Conservation (phyloP, 2,888 invertebrate genomes). For the Drosophila cognata region DNA sequence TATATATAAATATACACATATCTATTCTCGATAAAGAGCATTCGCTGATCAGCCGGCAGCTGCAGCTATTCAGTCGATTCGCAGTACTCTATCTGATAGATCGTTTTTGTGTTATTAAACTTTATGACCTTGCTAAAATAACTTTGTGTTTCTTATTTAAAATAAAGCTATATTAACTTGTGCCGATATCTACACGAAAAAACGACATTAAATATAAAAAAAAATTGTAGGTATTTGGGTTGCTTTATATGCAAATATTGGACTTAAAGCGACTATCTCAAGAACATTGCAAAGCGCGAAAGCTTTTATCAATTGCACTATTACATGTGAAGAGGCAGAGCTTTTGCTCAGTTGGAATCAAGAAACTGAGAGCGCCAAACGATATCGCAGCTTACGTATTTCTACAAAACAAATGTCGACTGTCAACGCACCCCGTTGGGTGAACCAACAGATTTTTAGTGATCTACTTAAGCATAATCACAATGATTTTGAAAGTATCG, state of each 20-base stretch:
- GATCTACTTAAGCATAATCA: conserved; percentile 51
- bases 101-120: not conserved
- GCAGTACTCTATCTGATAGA: not conserved
- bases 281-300: not conserved
- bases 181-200: not conserved
- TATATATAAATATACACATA: no score
- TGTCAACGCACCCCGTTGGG: conserved; percentile 64
- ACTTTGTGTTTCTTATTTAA: not conserved
- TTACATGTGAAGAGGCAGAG: conserved; percentile 3
- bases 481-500: conserved; percentile 54
- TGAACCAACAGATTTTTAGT: conserved; percentile 63
- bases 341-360: conserved; percentile 44
- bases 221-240: not conserved
- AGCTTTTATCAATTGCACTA: conserved; percentile 23
- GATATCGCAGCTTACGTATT: not conserved
- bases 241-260: not conserved
- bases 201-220: not conserved
- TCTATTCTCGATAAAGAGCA: not conserved
- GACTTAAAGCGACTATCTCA: not conserved
- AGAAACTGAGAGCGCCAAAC: conserved; percentile 15
- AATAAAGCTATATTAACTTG: not conserved
- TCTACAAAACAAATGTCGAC: conserved; percentile 27
- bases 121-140: not conserved
- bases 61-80: not conserved
- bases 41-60: not conserved